Conservation (phyloP, 2,888 invertebrate genomes). For the Alentia gelatinosa region DNA sequence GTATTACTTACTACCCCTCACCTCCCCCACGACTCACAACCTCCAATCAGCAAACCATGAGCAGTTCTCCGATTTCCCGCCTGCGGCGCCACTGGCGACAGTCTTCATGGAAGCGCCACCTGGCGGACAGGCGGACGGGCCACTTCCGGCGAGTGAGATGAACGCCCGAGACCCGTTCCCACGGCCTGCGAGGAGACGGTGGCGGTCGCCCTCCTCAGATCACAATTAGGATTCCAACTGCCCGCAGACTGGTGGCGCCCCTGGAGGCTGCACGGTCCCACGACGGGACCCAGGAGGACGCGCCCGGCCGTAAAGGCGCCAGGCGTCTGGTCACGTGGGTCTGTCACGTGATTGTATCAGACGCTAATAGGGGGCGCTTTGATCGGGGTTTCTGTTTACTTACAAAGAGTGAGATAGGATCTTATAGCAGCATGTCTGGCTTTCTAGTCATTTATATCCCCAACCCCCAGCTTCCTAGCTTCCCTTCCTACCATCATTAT, state of each 20-base stretch:
- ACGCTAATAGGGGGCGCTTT: slow-evolving; percentile 37
- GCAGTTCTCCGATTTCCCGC: background rate
- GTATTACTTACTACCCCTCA: background rate
- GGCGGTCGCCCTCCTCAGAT: background rate
- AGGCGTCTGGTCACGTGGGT: slow-evolving; percentile 19
- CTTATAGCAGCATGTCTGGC: no score
- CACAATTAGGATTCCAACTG: background rate
- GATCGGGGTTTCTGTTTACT: background rate
- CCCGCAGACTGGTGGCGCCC: background rate
- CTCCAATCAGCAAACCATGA: background rate
- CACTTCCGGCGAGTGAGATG: slow-evolving; percentile 16
- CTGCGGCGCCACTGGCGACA: slow-evolving; percentile 21
- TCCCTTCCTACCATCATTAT: no score
- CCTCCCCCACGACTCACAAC: background rate
- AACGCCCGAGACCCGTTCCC: background rate
- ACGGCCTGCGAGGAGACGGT: background rate
- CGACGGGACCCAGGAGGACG: background rate
- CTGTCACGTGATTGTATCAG: background rate
- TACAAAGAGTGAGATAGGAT: background rate
- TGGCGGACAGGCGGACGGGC: background rate
- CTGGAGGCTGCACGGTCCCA: background rate
- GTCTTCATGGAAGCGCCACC: background rate
- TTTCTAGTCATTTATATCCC: no score
- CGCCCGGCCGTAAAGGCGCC: background rate
- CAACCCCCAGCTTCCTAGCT: no score